phyloP scores from a whole-genome alignment of 2,888 invertebrate species.

The Hyles lineata region DNA sequence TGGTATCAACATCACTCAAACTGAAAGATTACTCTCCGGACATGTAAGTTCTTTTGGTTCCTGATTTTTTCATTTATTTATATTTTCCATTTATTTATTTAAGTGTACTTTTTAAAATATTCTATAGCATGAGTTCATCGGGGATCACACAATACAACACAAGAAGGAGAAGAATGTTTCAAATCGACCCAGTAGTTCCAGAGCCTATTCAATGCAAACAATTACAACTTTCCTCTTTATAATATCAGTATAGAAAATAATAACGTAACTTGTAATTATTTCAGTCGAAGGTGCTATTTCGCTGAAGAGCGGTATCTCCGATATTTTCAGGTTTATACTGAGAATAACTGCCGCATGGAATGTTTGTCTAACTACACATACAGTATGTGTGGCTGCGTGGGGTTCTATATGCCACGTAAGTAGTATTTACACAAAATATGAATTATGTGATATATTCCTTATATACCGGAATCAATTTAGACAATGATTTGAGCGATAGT shows the following conservation, averaged over 20 bases:
- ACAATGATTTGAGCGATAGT: not conserved
- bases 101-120: too few relatives aligned
- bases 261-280: conserved; percentile 36
- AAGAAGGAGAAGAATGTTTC: too few relatives aligned
- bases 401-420: conserved; percentile 64
- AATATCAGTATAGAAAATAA: not conserved
- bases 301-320: conserved; percentile 49
- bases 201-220: too few relatives aligned
- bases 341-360: conserved; percentile 59
- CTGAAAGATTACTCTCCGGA: conserved; percentile 47
- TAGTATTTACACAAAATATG: conserved; percentile 26
- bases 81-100: too few relatives aligned
- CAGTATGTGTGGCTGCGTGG: conserved; percentile 53
- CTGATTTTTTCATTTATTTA: not conserved
- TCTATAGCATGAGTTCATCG: too few relatives aligned
- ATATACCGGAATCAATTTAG: too few relatives aligned
- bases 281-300: conserved; percentile 63
- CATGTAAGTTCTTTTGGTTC: conserved; percentile 44
- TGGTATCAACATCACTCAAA: conserved; percentile 49
- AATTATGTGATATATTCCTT: too few relatives aligned
- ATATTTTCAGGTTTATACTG: conserved; percentile 60
- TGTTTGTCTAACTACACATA: conserved; percentile 57
- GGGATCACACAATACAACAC: too few relatives aligned
- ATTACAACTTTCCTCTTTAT: not conserved
- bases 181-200: too few relatives aligned